Evolutionary conservation across 1,140 invertebrate species (phyloP).

Genomic region (Zaprionus capensis): DNA sequence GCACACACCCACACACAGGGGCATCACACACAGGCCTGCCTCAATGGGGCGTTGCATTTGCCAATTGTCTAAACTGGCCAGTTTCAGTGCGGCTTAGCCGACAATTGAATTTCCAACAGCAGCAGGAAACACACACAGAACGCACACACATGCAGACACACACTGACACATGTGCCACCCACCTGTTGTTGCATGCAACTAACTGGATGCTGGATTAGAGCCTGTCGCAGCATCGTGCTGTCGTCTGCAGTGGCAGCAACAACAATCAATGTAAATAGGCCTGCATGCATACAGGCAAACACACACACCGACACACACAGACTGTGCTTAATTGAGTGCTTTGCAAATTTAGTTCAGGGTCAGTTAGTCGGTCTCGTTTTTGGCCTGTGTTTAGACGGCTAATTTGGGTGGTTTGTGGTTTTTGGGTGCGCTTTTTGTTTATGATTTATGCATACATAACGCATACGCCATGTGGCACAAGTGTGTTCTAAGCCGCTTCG

Average conservation of each 20-base stretch:
- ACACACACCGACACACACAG: conserved; percentile 21
- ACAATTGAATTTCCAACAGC: conserved; percentile 30
- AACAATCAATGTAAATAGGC: conserved; percentile 27
- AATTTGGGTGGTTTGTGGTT: conserved; percentile 52
- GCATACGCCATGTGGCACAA: conserved; percentile 64
- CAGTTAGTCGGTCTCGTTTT: conserved; percentile 64
- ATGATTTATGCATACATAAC: conserved; percentile 75
- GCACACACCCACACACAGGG: conserved; percentile 14
- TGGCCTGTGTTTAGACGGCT: conserved; percentile 50
- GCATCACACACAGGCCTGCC: neutral
- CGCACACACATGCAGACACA: conserved; percentile 11
- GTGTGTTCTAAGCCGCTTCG: neutral
- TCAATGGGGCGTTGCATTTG: conserved; percentile 27
- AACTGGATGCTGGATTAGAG: conserved; percentile 63
- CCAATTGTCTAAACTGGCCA: conserved; percentile 41
- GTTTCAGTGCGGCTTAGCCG: conserved; percentile 26
- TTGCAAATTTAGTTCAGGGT: conserved; percentile 75
- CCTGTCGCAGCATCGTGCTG: conserved; percentile 20
- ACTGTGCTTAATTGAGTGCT: conserved; percentile 65
- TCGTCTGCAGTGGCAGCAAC: conserved; percentile 56
- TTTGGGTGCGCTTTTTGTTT: conserved; percentile 25
- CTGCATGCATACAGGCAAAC: conserved; percentile 19
- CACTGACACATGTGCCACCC: conserved; percentile 45
- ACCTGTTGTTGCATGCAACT: conserved; percentile 62
- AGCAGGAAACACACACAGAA: conserved; percentile 15